Evolutionary conservation across 2,113 vertebrate genomes (phyloP), one percentile per base, ranked within the genome.

Genomic region (Sciurus niger): DNA sequence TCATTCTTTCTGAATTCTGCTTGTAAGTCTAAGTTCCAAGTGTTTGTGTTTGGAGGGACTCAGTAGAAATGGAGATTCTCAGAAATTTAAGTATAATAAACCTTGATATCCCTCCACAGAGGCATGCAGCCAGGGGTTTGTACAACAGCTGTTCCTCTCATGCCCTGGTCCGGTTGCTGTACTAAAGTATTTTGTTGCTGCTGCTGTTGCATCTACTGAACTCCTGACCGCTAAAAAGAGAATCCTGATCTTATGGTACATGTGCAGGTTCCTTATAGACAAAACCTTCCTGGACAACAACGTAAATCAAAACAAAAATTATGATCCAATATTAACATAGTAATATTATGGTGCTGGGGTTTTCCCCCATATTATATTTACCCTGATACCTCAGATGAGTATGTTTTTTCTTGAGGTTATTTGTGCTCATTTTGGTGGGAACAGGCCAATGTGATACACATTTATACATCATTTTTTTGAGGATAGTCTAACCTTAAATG

Each of bases 1-100:
- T 92, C 63, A 13, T 63, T 91, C 60, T 96, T 78, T 79, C 87
- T 89, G 25, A 78, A n/a, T 55, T 63, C 16, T 34, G 25, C 28
- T 94, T 91, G 51, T 30, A 67, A 63, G 28, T 30, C 28, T 46
- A 48, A 78, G 55, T 91, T 93, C 40, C 55, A 37, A n/a, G 67
- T 37, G 28, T 24, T 9, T 13, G 32, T n/a, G 32, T 28, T 58
- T 51, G 28, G 8, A 91, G 93, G 40, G 51, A 78, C n/a, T 25
- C 16, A 76, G 20, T 70, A 24, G 24, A 74, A 86, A 92, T 28
- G 25, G 34, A 34, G 24, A 58, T 53, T 87, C 22, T 77, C 48
- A 51, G 78, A 65, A n/a, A n/a, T 28, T 30, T 60, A 18, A 13
- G 10, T 43, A 28, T 43, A n/a, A 87, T 40, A 34, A 72, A 60